Base-by-base conservation (phyloP, 2,113 vertebrate species). In the Chauna torquata region DNA sequence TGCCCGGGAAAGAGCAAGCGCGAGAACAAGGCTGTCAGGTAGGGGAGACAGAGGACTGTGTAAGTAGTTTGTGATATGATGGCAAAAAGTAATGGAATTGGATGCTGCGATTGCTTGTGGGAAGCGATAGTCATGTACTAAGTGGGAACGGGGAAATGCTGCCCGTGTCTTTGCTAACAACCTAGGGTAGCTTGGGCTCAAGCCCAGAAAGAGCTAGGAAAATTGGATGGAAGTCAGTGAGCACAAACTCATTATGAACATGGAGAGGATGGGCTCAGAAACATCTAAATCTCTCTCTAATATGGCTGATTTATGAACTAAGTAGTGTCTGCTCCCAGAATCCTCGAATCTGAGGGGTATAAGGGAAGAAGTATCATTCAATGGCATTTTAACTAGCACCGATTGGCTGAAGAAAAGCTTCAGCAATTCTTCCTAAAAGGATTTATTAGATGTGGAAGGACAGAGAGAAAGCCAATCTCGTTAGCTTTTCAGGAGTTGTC, bases 221-320 rank as follows among this genome's bases (percentile, higher is more conserved):
- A 93, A 94, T 68, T 93, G 86, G 95, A 81, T 84, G 82, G 64
- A 95, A 96, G 64, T 78, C 90, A 90, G 55, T 45, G 77, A 86
- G 82, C 32, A 90, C 59, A 71, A 85, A 88, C 40, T 75, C 86
- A 75, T 88, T 70, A 78, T 50, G 72, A 55, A 83, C 2, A 55
- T 28, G 64, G 57, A 93, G 68, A 86, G 68, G 42, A 71, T n/a
- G 71, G 78, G 82, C 83, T 42, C 71, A 81, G 82, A 44, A 75
- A 49, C 72, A 66, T 80, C 77, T 38, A 16, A 72, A 93, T 55
- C 75, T 71, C 65, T 58, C 87, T 80, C 40, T 77, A 75, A 78
- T 42, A 30, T 18, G 90, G 64, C 76, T 90, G 79, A 71, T 77
- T 50, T 74, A 57, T 82, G 88, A 83, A n/a, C 57, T 62, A 59